Base-by-base conservation (phyloP, 2,797 vertebrate species). In the Scolopax bukidnonensis region DNA sequence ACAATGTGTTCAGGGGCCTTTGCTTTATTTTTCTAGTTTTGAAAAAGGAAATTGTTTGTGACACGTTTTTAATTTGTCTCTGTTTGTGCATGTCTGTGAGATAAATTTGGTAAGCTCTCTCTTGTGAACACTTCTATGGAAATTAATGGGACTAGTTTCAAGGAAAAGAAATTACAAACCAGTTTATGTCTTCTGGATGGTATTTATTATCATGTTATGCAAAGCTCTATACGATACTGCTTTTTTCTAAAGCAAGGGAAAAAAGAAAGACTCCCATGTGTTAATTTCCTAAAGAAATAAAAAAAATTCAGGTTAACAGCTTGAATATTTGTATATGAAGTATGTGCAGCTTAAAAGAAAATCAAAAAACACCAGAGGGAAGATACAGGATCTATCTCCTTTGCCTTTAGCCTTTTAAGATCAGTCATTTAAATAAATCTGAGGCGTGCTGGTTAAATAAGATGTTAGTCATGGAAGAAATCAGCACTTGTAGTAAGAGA, bases 151-250 rank as follows among this genome's bases (percentile, higher is more conserved):
- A 91, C 89, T 92, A 54, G 33, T 69, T 90, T 80, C 63, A 38
- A 87, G 67, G 61, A 88, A 76, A 96, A 96, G 41, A 60, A 89
- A 89, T 77, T 95, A 71, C 30, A 80, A 71, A 56, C 16, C 27
- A 47, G 8, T 56, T 95, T 75, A n/a, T 94, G n/a, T 77, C 28
- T 86, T 89, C 61, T 84, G 71, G 25, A 56, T 76, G 38, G 11
- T 73, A 54, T 75, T 83, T 92, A 53, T 79, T 83, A 25, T 36
- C 27, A 53, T 27, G 32, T 45, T 87, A 19, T 74, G 63, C 7
- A 84, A 90, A 89, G 5, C 4, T 6, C 10, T 71, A 36, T 47
- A 19, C 16, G 20, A 24, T 56, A 51, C 38, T 11, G 0, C 38
- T 71, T 10, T 67, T 73, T 77, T 41, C 51, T 47, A n/a, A 64